These are phyloP conservation scores for Chunga burmeisteri DNA, from an alignment of 2,113 vertebrate genomes.

Conservation along the genomic window DNA sequence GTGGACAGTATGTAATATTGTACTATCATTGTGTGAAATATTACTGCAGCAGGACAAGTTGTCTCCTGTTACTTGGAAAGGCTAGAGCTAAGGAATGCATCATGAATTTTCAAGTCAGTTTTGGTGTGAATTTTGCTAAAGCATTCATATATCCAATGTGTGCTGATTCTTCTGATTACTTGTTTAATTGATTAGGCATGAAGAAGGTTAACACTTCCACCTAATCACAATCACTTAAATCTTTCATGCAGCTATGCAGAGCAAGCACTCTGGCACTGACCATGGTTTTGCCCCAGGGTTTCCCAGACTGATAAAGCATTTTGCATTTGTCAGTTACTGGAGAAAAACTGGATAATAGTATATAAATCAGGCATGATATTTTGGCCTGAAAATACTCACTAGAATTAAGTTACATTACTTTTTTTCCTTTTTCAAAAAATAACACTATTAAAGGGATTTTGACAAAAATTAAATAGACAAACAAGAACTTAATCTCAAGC, in stretches of 20 bases:
- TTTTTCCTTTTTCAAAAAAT: not conserved
- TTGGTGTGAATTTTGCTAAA: constrained; percentile 25
- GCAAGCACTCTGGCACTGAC: not conserved
- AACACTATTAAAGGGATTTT: not conserved
- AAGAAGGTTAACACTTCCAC: constrained; percentile 54
- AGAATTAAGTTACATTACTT: not conserved
- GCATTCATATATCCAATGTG: not conserved
- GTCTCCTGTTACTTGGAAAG: not conserved
- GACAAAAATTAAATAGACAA: not conserved
- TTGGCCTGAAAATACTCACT: not conserved
- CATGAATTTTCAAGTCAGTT: not conserved
- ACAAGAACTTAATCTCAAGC: not conserved
- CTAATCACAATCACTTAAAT: constrained; percentile 34
- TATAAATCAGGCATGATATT: constrained; percentile 35
- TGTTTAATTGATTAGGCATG: constrained; percentile 31
- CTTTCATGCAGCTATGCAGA: constrained; percentile 46
- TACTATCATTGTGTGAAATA: not conserved
- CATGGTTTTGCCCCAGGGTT: no score
- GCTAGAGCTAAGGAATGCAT: not conserved
- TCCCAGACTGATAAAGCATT: constrained; percentile 69
- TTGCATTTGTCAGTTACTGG: constrained; percentile 68
- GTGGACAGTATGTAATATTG: not conserved
- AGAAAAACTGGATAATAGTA: not conserved
- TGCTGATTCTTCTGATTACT: constrained; percentile 46
- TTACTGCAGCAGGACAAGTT: not conserved